A percentile compares a stretch with the other conserved stretches of the same genome.
Evolutionary conservation across 2,888 invertebrate species (phyloP).

Genomic region (Pseudanteris insignis): DNA sequence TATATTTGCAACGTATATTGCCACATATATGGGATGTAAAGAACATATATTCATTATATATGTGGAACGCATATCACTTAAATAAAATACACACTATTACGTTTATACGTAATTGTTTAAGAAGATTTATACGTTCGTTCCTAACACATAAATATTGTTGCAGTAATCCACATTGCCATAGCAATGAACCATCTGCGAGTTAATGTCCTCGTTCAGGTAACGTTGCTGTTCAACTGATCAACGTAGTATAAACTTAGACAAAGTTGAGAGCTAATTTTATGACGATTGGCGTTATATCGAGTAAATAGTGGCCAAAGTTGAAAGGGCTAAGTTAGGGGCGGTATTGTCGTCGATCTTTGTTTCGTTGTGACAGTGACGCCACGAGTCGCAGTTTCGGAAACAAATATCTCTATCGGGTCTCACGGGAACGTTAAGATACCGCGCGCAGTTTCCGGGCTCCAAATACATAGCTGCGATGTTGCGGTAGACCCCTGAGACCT

Average conservation of each 20-base stretch:
- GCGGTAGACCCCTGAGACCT: constrained; percentile 8
- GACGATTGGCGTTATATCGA: constrained; percentile 18
- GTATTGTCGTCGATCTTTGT: constrained; percentile 36
- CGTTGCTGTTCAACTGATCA: constrained; percentile 22
- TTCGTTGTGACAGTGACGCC: constrained; percentile 16
- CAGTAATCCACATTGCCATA: no score
- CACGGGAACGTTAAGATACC: constrained; percentile 29
- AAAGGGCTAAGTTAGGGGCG: constrained; percentile 8
- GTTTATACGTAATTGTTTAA: no score
- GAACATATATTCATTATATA: no score
- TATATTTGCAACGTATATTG: no score
- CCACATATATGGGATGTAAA: no score
- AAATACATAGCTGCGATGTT: constrained; percentile 28
- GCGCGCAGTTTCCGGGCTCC: constrained; percentile 26
- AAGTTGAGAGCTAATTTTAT: constrained; percentile 24
- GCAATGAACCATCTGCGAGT: no score
- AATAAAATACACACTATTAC: no score
- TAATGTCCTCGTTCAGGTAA: no score
- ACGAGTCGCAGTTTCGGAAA: constrained; percentile 17
- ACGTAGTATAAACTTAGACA: constrained; percentile 20
- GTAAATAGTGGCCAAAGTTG: constrained; percentile 27
- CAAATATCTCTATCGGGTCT: constrained; percentile 30
- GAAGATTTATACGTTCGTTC: no score
- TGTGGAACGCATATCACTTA: no score
- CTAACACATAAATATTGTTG: no score